These are phyloP conservation scores for Cantharis flavilabris DNA, from an alignment of 2,888 invertebrate species.

Conservation along the genomic window DNA sequence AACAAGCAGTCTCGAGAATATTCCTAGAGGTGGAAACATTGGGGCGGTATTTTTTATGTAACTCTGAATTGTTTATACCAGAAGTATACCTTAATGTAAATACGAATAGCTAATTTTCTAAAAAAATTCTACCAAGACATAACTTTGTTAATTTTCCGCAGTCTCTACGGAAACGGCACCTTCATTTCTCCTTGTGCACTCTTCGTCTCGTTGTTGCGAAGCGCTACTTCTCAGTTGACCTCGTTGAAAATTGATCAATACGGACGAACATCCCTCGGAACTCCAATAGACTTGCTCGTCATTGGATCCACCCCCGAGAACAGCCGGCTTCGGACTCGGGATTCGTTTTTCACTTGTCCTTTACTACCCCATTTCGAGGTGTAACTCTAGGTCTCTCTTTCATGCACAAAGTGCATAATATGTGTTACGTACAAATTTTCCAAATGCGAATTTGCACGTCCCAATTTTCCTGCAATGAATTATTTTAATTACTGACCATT, in stretches of 20 bases:
- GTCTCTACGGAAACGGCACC: conserved; percentile 27
- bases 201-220: conserved; percentile 27
- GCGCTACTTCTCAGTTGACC: conserved; percentile 33
- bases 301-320: conserved; percentile 30
- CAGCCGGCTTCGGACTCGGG: conserved; percentile 20
- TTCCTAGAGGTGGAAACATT: not conserved
- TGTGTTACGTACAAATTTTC: conserved; percentile 10
- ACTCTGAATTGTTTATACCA: not conserved
- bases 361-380: not conserved
- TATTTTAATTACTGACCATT: not conserved
- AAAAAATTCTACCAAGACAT: not conserved
- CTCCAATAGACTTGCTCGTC: conserved; percentile 34
- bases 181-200: conserved; percentile 24
- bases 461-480: conserved; percentile 5
- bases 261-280: conserved; percentile 32
- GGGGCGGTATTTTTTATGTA: not conserved
- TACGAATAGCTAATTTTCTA: not conserved
- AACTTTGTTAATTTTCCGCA: conserved; percentile 18
- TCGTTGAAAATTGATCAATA: conserved; percentile 36
- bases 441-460: conserved; percentile 3
- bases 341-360: not conserved
- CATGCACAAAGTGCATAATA: conserved; percentile 13
- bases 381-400: not conserved
- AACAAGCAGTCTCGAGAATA: not conserved
- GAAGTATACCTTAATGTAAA: not conserved